Percentiles rank a stretch among this genome's conserved stretches.
phyloP scores from a whole-genome alignment of 1,140 invertebrate species.

The Aporrectodea caliginosa region DNA sequence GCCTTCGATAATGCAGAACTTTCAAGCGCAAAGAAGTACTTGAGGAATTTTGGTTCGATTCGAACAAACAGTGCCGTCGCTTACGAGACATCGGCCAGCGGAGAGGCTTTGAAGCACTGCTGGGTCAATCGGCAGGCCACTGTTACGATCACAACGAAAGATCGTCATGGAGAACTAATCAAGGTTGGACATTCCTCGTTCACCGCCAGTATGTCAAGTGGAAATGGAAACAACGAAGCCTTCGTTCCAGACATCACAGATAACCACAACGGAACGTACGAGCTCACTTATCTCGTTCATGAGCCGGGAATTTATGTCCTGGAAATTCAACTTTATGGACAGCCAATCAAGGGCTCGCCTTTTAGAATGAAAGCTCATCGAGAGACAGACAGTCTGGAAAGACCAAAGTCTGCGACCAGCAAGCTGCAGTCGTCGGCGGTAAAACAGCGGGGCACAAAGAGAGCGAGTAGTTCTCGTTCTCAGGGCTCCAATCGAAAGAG shows the following conservation, averaged over 20 bases:
- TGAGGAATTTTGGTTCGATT: constrained; percentile 52
- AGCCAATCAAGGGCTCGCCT: constrained; percentile 58
- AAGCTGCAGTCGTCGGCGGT: constrained; percentile 45
- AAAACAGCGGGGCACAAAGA: constrained; percentile 52
- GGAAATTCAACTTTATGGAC: constrained; percentile 55
- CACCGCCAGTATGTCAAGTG: constrained; percentile 40
- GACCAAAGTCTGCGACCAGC: constrained; percentile 34
- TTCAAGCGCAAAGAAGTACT: constrained; percentile 45
- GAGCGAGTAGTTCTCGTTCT: constrained; percentile 53
- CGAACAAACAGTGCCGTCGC: constrained; percentile 56
- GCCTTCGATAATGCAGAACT: constrained; percentile 51
- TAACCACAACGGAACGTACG: constrained; percentile 58
- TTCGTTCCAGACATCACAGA: constrained; percentile 52
- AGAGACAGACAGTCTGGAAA: constrained; percentile 32
- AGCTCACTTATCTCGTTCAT: constrained; percentile 54
- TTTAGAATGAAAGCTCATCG: constrained; percentile 51
- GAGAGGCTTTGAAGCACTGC: constrained; percentile 55
- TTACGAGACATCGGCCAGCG: constrained; percentile 56
- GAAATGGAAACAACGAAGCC: constrained; percentile 34
- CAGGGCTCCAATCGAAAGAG: constrained; percentile 54
- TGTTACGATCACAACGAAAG: constrained; percentile 55
- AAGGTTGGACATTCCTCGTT: constrained; percentile 46
- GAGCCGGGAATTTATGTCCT: constrained; percentile 53
- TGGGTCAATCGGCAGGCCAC: constrained; percentile 46
- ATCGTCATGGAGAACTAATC: constrained; percentile 53